A percentile compares a stretch with the other conserved stretches of the same genome.
phyloP scores from a whole-genome alignment of 2,888 invertebrate genomes.

The Mesorhabditis spiculigera region DNA sequence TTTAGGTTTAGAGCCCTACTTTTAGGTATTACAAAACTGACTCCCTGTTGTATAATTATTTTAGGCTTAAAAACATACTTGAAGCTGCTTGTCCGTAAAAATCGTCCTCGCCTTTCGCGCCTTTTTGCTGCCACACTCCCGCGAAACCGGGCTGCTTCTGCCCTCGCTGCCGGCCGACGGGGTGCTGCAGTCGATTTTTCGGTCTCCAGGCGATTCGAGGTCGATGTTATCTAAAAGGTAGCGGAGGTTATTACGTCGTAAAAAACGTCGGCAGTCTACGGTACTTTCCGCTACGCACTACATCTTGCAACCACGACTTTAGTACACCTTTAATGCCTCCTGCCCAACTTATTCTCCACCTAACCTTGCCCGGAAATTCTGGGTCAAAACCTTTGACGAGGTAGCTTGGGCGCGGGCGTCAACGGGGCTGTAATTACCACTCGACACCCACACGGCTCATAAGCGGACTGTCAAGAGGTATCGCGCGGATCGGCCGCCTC shows the following conservation, averaged over 20 bases:
- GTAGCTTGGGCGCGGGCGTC: too few relatives aligned
- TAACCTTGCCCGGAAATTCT: too few relatives aligned
- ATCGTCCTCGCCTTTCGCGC: slow-evolving; percentile 66
- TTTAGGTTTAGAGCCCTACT: too few relatives aligned
- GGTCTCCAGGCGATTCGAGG: neutral
- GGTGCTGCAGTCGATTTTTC: neutral
- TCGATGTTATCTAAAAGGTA: neutral
- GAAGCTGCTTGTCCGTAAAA: slow-evolving; percentile 81
- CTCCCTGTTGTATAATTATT: too few relatives aligned
- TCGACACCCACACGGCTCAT: too few relatives aligned
- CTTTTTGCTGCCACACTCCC: slow-evolving; percentile 39
- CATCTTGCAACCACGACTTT: neutral
- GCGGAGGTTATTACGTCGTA: too few relatives aligned
- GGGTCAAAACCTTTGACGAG: too few relatives aligned
- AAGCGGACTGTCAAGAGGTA: too few relatives aligned
- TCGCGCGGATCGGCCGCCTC: neutral
- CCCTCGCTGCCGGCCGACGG: neutral
- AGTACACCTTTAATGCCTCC: too few relatives aligned
- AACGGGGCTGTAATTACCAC: too few relatives aligned
- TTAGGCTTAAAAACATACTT: slow-evolving; percentile 11
- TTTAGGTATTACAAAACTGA: too few relatives aligned
- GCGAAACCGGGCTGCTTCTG: neutral
- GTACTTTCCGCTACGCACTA: neutral
- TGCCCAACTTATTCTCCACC: too few relatives aligned
- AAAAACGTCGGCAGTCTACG: neutral